Conservation (phyloP, 2,113 vertebrate species). For the Microcebus jonahi region DNA sequence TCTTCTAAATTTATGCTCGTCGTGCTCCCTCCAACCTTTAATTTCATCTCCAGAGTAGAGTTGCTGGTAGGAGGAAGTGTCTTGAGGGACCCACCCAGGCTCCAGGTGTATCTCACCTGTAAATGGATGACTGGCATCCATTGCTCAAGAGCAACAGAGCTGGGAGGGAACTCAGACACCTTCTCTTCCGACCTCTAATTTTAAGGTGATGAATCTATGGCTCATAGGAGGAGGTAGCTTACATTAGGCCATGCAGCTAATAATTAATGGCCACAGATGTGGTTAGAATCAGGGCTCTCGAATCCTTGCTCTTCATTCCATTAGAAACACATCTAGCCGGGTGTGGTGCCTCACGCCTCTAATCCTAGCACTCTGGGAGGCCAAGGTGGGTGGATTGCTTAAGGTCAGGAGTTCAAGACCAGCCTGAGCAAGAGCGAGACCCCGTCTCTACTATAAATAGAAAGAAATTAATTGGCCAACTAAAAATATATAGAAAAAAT, state of each 20-base stretch:
- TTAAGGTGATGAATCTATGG: neutral
- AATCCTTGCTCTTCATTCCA: neutral
- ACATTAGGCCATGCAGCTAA: neutral
- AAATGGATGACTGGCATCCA: neutral
- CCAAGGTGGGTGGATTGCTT: too few relatives aligned
- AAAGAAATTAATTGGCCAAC: too few relatives aligned
- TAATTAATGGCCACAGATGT: neutral
- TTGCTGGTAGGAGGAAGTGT: neutral
- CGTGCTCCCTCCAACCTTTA: neutral
- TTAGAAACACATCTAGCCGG: neutral
- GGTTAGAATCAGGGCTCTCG: neutral
- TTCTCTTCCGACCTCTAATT: neutral
- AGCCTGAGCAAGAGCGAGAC: too few relatives aligned
- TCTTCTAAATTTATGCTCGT: neutral
- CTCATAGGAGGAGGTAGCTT: neutral
- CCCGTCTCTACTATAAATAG: too few relatives aligned
- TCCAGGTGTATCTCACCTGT: neutral
- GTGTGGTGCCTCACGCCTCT: too few relatives aligned
- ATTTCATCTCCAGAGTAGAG: neutral
- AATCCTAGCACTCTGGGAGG: too few relatives aligned
- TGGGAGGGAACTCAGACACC: neutral
- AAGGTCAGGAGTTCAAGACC: too few relatives aligned
- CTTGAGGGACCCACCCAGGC: neutral
- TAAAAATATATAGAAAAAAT: too few relatives aligned
- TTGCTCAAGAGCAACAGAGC: neutral